phyloP scores from a whole-genome alignment of 2,888 invertebrate genomes.

The Temnothorax rugatulus region DNA sequence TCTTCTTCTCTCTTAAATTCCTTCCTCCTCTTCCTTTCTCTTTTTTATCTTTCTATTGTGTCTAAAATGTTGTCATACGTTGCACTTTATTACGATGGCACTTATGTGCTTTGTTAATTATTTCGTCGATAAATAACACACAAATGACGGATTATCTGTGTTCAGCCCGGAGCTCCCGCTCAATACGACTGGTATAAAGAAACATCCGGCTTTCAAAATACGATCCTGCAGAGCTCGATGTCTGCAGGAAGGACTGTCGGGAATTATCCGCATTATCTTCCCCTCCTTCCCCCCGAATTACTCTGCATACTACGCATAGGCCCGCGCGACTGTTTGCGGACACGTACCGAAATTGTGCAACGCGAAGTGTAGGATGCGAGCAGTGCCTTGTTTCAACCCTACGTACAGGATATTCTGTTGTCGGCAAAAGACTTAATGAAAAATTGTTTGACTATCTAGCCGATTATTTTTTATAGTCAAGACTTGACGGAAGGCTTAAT shows the following conservation, averaged over 20 bases:
- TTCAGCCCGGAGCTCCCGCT: conserved; percentile 26
- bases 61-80: neutral
- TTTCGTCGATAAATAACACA: conserved; percentile 19
- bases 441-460: conserved; percentile 11
- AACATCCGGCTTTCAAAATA: conserved; percentile 49
- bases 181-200: neutral
- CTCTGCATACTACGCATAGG: neutral
- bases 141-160: conserved; percentile 31
- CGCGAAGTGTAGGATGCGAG: neutral
- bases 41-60: neutral
- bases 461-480: neutral
- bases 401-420: neutral
- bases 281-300: neutral
- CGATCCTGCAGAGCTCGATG: conserved; percentile 12
- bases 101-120: conserved; percentile 9
- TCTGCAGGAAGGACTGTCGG: conserved; percentile 35
- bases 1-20: neutral
- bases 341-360: conserved; percentile 12
- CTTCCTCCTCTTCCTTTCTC: neutral
- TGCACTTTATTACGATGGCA: neutral
- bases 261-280: conserved; percentile 42
- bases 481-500: conserved; percentile 3
- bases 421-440: neutral
- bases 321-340: neutral
- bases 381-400: neutral